Base-by-base conservation (phyloP, 2,113 vertebrate species). In the Tonatia bakeri region DNA sequence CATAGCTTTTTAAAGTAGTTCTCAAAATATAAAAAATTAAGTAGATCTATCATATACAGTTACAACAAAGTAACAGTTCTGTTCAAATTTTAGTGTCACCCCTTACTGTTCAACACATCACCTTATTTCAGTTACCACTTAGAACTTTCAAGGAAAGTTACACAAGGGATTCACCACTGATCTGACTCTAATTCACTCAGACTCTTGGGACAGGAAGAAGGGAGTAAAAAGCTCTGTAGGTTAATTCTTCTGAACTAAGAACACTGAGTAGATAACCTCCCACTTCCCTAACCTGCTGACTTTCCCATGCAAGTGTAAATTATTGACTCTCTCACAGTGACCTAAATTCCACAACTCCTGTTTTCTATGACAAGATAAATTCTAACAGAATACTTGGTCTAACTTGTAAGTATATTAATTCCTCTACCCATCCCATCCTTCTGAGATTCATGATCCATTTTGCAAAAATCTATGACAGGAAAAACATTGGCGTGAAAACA, bases 1-100 rank as follows among this genome's bases (percentile, higher is more conserved):
- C 59, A 77, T 26, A 80, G 40, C 22, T 50, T 94, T 87, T 77
- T 73, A 43, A 84, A 87, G 59, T 92, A 96, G 72, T 84, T 94
- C 72, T 90, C 75, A 56, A 95, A 88, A 81, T 28, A 11, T n/a
- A 85, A 75, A 24, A 96, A 79, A 95, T 95, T 87, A 86, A 31
- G 36, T 67, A 87, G 47, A 69, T 61, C 38, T 95, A 84, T 54
- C 56, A 82, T 22, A 94, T 26, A 64, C 1, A 87, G 33, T 31
- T 91, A 40, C 31, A 90, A 83, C 10, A 77, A 38, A 75, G 22
- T 90, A 85, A 65, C 17, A 59, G 3, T 31, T 77, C 45, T 79
- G 15, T 82, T 56, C 73, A 89, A 61, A 70, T 81, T 72, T 50
- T 54, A 81, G 64, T 36, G 31, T 43, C n/a, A 67, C 14, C 93